Percentiles rank a stretch among this genome's conserved stretches.
Conservation (phyloP, 1,140 invertebrate species). For the Drosophila melanogaster region Release_6_plus_ISO1_MT NT_033777.3:29592501-29593000, state of each 20-base stretch:
- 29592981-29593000: background rate
- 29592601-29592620: conserved; percentile 3
- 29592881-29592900: background rate
- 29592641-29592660: conserved; percentile 2
- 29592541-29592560: conserved; percentile 9
- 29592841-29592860: background rate
- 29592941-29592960: background rate
- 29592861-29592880: background rate
- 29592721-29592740: background rate
- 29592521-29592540: conserved; percentile 20
- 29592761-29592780: too few species aligned
- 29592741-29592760: background rate
- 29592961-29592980: conserved; percentile 2
- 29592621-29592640: background rate
- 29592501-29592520: conserved; percentile 31
- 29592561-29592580: background rate
- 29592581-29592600: conserved; percentile 19
- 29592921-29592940: background rate
- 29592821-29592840: background rate
- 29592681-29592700: background rate
- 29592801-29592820: too few species aligned
- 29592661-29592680: background rate
- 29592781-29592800: background rate
- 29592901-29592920: too few species aligned
- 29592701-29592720: conserved; percentile 6